phyloP scores from a whole-genome alignment of 2,888 invertebrate genomes.

The Synanthedon myopaeformis region DNA sequence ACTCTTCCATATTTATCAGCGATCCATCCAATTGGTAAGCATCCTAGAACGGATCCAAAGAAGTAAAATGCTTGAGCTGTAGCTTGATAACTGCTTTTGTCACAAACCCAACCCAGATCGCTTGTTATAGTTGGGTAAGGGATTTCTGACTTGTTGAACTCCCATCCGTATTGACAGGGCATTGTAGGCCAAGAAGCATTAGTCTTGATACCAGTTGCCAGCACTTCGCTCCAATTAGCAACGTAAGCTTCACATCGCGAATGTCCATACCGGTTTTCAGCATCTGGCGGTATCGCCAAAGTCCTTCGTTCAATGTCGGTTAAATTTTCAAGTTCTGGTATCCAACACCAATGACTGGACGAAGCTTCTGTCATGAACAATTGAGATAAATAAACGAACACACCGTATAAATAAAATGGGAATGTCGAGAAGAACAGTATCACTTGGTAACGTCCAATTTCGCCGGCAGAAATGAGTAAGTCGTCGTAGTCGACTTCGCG shows the following conservation, averaged over 20 bases:
- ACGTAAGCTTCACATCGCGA: slow-evolving; percentile 4
- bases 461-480: slow-evolving; percentile 5
- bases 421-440: slow-evolving; percentile 4
- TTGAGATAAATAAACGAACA: slow-evolving; percentile 7
- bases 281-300: slow-evolving; percentile 6
- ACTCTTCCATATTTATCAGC: slow-evolving; percentile 7
- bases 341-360: slow-evolving; percentile 7
- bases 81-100: slow-evolving; percentile 7
- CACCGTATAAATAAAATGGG: slow-evolving; percentile 6
- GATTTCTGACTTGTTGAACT: slow-evolving; percentile 7
- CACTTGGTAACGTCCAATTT: slow-evolving; percentile 6
- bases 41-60: slow-evolving; percentile 7
- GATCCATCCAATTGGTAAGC: slow-evolving; percentile 6
- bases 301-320: slow-evolving; percentile 4
- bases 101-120: slow-evolving; percentile 9
- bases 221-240: slow-evolving; percentile 7
- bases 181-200: slow-evolving; percentile 1
- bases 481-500: slow-evolving; percentile 5
- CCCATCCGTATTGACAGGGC: slow-evolving; percentile 8
- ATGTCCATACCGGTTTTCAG: slow-evolving; percentile 1
- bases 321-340: slow-evolving; percentile 8
- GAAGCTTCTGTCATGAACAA: slow-evolving; percentile 7
- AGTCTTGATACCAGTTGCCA: not conserved
- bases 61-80: slow-evolving; percentile 8
- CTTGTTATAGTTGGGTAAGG: slow-evolving; percentile 8